Conservation (phyloP, 2,113 vertebrate species). For the Gavialis gangeticus region DNA sequence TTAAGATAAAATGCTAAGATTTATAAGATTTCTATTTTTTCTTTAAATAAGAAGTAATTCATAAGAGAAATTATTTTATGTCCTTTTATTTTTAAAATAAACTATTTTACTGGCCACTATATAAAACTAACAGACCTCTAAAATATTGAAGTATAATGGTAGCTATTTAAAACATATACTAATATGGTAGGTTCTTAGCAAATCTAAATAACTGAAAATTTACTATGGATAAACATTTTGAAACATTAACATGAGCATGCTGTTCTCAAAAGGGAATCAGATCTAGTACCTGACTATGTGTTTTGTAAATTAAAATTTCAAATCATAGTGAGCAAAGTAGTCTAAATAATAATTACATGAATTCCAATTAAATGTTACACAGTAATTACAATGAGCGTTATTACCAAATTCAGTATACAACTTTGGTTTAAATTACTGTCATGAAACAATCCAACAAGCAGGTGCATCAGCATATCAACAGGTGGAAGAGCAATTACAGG, state of each 20-base stretch:
- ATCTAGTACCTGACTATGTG: conserved; percentile 44
- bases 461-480: conserved; percentile 18
- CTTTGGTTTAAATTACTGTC: conserved; percentile 44
- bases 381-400: conserved; percentile 78
- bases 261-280: conserved; percentile 62
- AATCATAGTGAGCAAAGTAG: conserved; percentile 69
- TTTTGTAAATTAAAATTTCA: conserved; percentile 77
- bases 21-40: background rate
- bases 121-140: background rate
- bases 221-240: conserved; percentile 3
- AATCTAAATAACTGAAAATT: background rate
- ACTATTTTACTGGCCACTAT: background rate
- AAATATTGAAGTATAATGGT: background rate
- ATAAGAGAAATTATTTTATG: background rate
- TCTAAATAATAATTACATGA: conserved; percentile 82
- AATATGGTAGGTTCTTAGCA: background rate
- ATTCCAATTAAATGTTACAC: conserved; percentile 66
- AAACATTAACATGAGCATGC: conserved; percentile 49
- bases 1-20: background rate
- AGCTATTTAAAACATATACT: background rate
- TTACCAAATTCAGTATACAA: conserved; percentile 62
- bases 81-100: background rate
- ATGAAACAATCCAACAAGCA: conserved; percentile 44
- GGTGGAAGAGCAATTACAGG: conserved; percentile 27
- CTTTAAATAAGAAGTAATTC: background rate